phyloP scores from a whole-genome alignment of 1,140 invertebrate genomes.

The Heterodera carotae region DNA sequence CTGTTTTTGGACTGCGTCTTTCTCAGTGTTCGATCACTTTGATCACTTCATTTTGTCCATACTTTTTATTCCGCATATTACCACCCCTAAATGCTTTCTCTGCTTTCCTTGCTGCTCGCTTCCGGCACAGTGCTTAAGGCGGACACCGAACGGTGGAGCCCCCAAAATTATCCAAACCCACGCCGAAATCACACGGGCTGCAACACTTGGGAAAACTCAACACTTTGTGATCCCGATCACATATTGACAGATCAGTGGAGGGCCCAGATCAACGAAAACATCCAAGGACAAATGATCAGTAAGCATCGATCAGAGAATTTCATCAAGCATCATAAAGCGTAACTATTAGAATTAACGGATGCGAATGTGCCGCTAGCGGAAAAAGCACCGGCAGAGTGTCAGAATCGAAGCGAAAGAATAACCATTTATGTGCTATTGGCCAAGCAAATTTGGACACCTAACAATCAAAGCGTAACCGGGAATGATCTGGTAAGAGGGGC shows the following conservation, averaged over 20 bases:
- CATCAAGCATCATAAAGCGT: background rate
- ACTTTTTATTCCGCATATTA: background rate
- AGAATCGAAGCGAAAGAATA: conserved; percentile 47
- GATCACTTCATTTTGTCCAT: background rate
- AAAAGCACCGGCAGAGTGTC: conserved; percentile 47
- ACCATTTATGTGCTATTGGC: conserved; percentile 54
- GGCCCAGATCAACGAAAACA: conserved; percentile 50
- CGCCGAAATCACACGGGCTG: conserved; percentile 46
- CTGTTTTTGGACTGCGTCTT: background rate
- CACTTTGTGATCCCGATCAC: conserved; percentile 58
- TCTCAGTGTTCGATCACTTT: background rate
- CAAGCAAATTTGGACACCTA: conserved; percentile 49
- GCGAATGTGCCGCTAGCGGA: conserved; percentile 53
- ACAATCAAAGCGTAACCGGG: conserved; percentile 55
- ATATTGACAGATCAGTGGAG: conserved; percentile 61
- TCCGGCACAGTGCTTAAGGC: conserved; percentile 56
- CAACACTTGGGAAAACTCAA: conserved; percentile 58
- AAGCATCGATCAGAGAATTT: conserved; percentile 34
- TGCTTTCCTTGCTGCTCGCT: conserved; percentile 53
- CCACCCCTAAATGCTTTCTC: conserved; percentile 45
- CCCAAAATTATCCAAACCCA: conserved; percentile 53
- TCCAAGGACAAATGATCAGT: conserved; percentile 50
- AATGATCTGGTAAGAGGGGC: conserved; percentile 43
- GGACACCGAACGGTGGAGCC: conserved; percentile 58
- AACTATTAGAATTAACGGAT: conserved; percentile 43